Evolutionary conservation across 2,888 invertebrate genomes (phyloP), one percentile per base, ranked within the genome.

Genomic region (Abscondita cerata): DNA sequence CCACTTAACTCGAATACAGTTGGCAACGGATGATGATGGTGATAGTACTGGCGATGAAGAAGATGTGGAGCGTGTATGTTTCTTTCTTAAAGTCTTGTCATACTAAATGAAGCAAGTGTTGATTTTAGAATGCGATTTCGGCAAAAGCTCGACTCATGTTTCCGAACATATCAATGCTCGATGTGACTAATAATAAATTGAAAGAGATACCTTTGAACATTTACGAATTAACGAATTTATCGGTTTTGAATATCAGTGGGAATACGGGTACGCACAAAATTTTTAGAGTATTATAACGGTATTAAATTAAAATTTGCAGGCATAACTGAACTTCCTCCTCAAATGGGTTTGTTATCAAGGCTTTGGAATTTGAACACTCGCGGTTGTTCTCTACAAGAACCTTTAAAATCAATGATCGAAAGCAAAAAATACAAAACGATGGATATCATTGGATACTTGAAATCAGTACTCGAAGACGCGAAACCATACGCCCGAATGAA

Each of bases 361-460:
- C 84, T 99, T 36, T 98, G 98, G 98, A 98, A 96, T 81, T 83
- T 99, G 36, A 96, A 95, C 80, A 92, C 97, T 1, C 87, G 90
- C 41, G 95, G 95, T 1, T 98, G 98, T 75, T 85, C 89, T 19
- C 83, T 96, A 9, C 89, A 90, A 72, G 97, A 96, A 76, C 96
- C 97, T 0, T 81, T 97, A 0, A 89, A 89, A 64, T 89, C 92
- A 0, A 96, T 97, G 93, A 90, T 98, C 62, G 91, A 92, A 51
- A 90, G 92, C 60, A 96, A 96, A 72, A 91, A 94, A 70, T 95
- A 94, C 79, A 96, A 96, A 82, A 97, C 98, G 0, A 93, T 95
- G 87, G 98, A 98, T 77, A 89, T 93, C 18, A 90, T 98, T 47
- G 94, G 93, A 0, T 98, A 98, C 78, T 85, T 99, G 13, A 95